phyloP scores from a whole-genome alignment of 2,888 invertebrate genomes.

The Calliphora vomitoria region DNA sequence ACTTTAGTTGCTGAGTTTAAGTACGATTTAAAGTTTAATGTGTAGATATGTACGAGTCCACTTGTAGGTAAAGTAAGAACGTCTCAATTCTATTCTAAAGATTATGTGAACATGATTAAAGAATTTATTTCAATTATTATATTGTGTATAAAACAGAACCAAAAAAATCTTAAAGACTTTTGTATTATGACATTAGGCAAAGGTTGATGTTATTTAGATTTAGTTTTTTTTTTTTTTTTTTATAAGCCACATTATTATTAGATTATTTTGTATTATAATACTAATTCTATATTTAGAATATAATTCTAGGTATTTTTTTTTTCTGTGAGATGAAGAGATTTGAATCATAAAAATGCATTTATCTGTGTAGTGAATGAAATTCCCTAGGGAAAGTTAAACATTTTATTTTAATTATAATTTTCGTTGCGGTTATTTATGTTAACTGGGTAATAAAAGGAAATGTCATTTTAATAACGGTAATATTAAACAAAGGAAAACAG shows the following conservation, averaged over 20 bases:
- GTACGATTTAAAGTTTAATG: slow-evolving; percentile 30
- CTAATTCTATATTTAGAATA: slow-evolving; percentile 2
- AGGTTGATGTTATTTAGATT: background rate
- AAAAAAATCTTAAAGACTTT: background rate
- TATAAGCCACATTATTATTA: background rate
- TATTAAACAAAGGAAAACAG: no score
- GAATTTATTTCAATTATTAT: slow-evolving; percentile 3
- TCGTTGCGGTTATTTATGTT: no score
- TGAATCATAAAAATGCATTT: background rate
- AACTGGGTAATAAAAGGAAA: no score
- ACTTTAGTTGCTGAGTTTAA: slow-evolving; percentile 36
- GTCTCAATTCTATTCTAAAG: background rate
- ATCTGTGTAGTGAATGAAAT: background rate
- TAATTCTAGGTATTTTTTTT: background rate
- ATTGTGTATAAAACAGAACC: background rate
- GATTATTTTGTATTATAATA: background rate
- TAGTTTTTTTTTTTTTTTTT: no score
- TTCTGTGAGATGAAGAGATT: background rate
- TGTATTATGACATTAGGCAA: background rate
- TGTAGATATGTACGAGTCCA: background rate
- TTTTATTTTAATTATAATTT: background rate
- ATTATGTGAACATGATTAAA: slow-evolving; percentile 16
- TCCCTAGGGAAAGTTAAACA: background rate
- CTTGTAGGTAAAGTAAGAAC: background rate
- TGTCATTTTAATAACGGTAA: background rate